Evolutionary conservation across 2,888 invertebrate species (phyloP), one percentile per base, ranked within the genome.

Genomic region (Flexamia atlantica): DNA sequence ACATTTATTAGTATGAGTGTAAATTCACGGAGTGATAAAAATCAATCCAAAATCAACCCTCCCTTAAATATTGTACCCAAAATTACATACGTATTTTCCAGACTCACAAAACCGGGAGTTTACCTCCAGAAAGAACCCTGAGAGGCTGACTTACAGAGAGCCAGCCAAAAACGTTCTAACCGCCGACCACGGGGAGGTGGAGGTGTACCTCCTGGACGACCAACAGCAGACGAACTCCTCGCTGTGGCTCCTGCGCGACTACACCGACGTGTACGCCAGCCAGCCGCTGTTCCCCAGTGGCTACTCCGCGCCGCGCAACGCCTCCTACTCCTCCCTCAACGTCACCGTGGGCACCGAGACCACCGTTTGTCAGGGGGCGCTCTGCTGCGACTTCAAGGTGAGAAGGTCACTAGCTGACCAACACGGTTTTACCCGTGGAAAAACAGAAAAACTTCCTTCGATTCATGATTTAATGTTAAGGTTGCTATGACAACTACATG

Each of bases 331-430:
- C 79, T 28, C 79, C 12, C 3, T 57, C 17, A 42, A n/a, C 9
- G n/a, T 70, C 32, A 30, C 42, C 17, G 30, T 64, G 40, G 64
- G 36, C 12, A 80, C 53, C 23, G 36, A 46, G 17, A 60, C 57
- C 3, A 68, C 70, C 12, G 10, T 87, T 30, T 86, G 86, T 80
- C 83, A 88, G 50, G 64, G 85, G 5, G 86, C 88, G 20, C 86
- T 91, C 3, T 91, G 91, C 85, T 92, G 92, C 84, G 64, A 88
- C 0, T 91, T 86, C 42, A 83, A 85, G 46, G 60, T 80, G 25
- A 50, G 42, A 14, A 40, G 40, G 40, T 12, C 7, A n/a, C n/a
- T n/a, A n/a, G n/a, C n/a, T n/a, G n/a, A n/a, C n/a, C n/a, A n/a
- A n/a, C n/a, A n/a, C n/a, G n/a, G n/a, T n/a, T n/a, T n/a, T n/a